Conservation (phyloP, 64 coral and sea anemone species). For the Stylophora pistillata region DNA sequence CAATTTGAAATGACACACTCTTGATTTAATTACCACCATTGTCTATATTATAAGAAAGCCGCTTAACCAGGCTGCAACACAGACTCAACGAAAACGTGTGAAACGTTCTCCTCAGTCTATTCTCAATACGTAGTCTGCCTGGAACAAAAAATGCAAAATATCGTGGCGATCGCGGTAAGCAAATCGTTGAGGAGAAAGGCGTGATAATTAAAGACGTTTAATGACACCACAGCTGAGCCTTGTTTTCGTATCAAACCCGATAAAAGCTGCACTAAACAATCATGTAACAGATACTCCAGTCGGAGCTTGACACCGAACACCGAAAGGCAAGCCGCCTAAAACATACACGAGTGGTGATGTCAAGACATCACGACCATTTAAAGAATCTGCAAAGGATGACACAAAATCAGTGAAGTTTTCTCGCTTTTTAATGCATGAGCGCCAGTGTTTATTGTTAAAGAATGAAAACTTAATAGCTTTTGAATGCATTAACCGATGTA, state of each 20-base stretch:
- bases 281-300: slow-evolving; percentile 34
- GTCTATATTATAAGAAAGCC: neutral
- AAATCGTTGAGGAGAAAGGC: slow-evolving; percentile 18
- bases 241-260: slow-evolving; percentile 43
- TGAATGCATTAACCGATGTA: neutral
- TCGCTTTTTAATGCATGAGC: neutral
- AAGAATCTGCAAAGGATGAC: neutral
- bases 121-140: neutral
- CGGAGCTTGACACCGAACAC: slow-evolving; percentile 19
- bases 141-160: slow-evolving; percentile 1
- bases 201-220: slow-evolving; percentile 43
- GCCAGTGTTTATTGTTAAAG: neutral
- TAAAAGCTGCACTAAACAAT: slow-evolving; percentile 22
- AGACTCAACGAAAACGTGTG: neutral
- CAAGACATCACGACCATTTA: neutral
- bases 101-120: neutral
- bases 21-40: slow-evolving; percentile 51
- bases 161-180: neutral
- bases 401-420: neutral
- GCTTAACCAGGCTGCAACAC: neutral
- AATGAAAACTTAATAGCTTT: slow-evolving; percentile 5
- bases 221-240: slow-evolving; percentile 13
- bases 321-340: slow-evolving; percentile 24
- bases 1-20: neutral
- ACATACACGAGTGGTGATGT: neutral